phyloP scores from a whole-genome alignment of 2,888 invertebrate species.

The Eudemis profundana region DNA sequence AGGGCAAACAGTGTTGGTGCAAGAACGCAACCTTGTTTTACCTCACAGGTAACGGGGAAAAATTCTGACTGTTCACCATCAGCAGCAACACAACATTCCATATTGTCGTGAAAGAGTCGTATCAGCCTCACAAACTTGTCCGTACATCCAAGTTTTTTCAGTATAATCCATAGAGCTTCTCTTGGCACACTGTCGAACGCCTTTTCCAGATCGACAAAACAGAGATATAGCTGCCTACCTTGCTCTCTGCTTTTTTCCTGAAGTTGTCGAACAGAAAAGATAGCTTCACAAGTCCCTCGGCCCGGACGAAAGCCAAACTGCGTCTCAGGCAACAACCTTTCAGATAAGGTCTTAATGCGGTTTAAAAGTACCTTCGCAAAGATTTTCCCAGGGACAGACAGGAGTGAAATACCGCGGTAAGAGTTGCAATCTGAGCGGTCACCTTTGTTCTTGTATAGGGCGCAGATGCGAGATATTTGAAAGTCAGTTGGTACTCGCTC shows the following conservation, averaged over 20 bases:
- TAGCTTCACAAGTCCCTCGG: not conserved
- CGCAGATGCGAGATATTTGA: not conserved
- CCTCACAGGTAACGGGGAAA: slow-evolving; percentile 17
- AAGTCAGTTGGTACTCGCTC: slow-evolving; percentile 43
- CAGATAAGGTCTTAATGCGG: not conserved
- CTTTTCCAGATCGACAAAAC: too few relatives aligned
- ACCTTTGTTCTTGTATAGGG: not conserved
- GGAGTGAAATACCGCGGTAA: not conserved
- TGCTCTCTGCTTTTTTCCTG: not conserved
- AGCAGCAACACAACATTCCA: slow-evolving; percentile 41
- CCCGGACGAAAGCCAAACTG: not conserved
- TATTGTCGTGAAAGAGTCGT: slow-evolving; percentile 41
- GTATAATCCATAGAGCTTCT: not conserved
- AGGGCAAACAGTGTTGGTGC: slow-evolving; percentile 8
- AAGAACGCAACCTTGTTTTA: slow-evolving; percentile 39
- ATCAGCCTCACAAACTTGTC: not conserved
- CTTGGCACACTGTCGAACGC: too few relatives aligned
- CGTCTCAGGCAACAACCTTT: slow-evolving; percentile 1
- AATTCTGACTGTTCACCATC: slow-evolving; percentile 26
- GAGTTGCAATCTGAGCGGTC: not conserved
- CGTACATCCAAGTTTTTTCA: too few relatives aligned
- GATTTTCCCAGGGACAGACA: not conserved
- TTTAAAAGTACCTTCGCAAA: not conserved
- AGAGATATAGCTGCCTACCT: not conserved
- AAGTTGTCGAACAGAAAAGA: not conserved